These are phyloP conservation scores for Monomorium pharaonis DNA, from an alignment of 1,140 invertebrate genomes.

Conservation along the genomic window DNA sequence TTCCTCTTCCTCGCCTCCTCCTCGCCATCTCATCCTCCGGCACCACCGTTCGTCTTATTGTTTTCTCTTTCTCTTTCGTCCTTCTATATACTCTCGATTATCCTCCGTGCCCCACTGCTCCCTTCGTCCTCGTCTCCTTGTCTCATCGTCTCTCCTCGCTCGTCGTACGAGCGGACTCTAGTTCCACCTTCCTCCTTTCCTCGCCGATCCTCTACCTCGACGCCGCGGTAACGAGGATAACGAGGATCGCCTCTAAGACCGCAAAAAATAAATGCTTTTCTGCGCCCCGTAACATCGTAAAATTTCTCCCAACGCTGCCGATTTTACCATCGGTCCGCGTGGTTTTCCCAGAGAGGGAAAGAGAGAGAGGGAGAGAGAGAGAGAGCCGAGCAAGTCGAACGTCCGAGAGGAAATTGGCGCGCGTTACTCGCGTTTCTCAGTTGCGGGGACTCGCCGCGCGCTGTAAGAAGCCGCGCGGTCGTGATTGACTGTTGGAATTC, in stretches of 20 bases:
- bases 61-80: slow-evolving; percentile 55
- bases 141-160: background rate
- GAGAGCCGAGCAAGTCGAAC: no score
- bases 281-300: slow-evolving; percentile 68
- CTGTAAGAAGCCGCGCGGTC: background rate
- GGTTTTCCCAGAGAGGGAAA: slow-evolving; percentile 61
- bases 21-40: background rate
- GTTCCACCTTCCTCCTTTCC: background rate
- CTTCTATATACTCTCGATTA: slow-evolving; percentile 11
- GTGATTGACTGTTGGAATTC: slow-evolving; percentile 38
- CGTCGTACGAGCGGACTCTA: background rate
- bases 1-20: background rate
- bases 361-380: no score
- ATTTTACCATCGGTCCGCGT: slow-evolving; percentile 45
- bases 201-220: slow-evolving; percentile 50
- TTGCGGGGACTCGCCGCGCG: background rate
- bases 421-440: slow-evolving; percentile 48
- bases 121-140: background rate
- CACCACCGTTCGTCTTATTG: slow-evolving; percentile 50
- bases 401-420: slow-evolving; percentile 52
- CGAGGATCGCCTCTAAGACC: slow-evolving; percentile 73
- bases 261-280: slow-evolving; percentile 75
- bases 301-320: slow-evolving; percentile 52
- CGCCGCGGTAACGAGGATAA: slow-evolving; percentile 72
- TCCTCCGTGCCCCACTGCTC: slow-evolving; percentile 1